Evolutionary conservation across 2,113 vertebrate species (phyloP).

Genomic region (Picathartes gymnocephalus): DNA sequence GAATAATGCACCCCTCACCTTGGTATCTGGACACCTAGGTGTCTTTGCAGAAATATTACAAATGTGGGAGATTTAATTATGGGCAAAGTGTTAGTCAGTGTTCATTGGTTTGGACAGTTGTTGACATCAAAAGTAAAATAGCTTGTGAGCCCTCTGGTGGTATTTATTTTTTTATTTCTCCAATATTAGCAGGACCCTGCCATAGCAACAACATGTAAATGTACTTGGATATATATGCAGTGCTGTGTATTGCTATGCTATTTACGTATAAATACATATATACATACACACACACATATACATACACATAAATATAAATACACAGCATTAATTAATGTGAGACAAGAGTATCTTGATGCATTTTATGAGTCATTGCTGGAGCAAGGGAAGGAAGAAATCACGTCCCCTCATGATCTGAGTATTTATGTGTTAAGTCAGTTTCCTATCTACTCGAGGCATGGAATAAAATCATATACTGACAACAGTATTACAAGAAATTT

Average conservation of each 20-base stretch:
- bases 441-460: background rate
- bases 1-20: background rate
- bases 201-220: background rate
- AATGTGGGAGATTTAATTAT: background rate
- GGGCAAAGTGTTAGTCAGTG: background rate
- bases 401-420: background rate
- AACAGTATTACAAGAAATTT: background rate
- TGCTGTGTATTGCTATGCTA: background rate
- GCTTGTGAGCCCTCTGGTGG: slow-evolving; percentile 30
- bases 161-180: slow-evolving; percentile 7
- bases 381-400: background rate
- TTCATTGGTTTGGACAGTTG: background rate
- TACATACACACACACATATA: background rate
- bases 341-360: background rate
- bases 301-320: background rate
- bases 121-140: background rate
- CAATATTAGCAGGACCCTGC: background rate
- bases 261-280: background rate
- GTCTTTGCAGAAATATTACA: background rate
- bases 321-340: background rate
- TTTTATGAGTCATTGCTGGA: background rate
- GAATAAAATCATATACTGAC: background rate
- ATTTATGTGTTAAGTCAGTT: background rate
- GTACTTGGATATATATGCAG: background rate
- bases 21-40: background rate